These are phyloP conservation scores for Himalopsyche tibetana DNA, from an alignment of 2,888 invertebrate species.

Conservation along the genomic window DNA sequence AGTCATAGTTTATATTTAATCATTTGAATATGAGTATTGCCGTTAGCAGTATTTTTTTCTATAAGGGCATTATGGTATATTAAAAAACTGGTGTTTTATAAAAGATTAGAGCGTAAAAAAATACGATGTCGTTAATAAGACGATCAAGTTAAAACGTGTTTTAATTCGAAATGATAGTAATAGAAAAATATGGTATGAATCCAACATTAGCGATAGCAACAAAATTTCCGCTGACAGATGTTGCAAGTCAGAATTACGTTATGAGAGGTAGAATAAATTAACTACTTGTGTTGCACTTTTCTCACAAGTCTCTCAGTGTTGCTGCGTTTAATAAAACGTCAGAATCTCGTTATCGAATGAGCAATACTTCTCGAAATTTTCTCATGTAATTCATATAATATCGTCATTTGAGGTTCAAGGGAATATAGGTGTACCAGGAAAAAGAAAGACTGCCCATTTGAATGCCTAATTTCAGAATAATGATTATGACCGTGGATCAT, in stretches of 20 bases:
- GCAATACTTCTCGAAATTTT: neutral
- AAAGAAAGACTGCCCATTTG: neutral
- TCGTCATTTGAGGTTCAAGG: constrained; percentile 7
- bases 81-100: too few relatives aligned
- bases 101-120: too few relatives aligned
- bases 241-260: constrained; percentile 16
- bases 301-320: neutral
- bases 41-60: too few relatives aligned
- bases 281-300: neutral
- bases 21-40: too few relatives aligned
- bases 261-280: constrained; percentile 38
- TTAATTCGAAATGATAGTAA: too few relatives aligned
- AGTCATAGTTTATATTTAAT: too few relatives aligned
- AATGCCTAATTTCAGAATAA: constrained; percentile 14
- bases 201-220: neutral
- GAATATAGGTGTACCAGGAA: constrained; percentile 28
- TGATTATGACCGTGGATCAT: neutral
- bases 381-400: constrained; percentile 5
- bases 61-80: too few relatives aligned
- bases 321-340: neutral
- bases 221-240: constrained; percentile 31
- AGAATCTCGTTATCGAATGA: neutral
- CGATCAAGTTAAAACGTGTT: too few relatives aligned
- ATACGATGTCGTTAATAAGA: too few relatives aligned
- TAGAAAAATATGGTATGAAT: neutral